Percentiles rank a stretch among this genome's conserved stretches.
These are phyloP conservation scores for Agrilus planipennis DNA, from an alignment of 1,140 invertebrate genomes.

Conservation along the genomic window DNA sequence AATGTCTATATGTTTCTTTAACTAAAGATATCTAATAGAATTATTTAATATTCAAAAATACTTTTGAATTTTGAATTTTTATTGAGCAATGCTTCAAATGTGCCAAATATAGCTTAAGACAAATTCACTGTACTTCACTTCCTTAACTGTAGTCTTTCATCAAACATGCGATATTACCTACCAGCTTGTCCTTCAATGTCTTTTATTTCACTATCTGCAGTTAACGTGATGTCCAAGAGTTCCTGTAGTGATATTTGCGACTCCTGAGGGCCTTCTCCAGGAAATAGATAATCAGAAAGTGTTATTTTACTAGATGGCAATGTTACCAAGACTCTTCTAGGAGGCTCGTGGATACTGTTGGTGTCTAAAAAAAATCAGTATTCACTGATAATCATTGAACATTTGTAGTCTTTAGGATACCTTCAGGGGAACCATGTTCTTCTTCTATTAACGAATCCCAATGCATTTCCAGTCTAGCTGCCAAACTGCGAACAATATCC, in stretches of 20 bases:
- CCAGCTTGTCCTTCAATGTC: constrained; percentile 53
- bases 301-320: constrained; percentile 51
- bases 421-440: constrained; percentile 24
- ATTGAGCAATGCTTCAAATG: neutral
- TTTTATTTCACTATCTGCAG: constrained; percentile 49
- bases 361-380: constrained; percentile 37
- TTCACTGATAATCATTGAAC: neutral
- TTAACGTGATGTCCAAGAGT: constrained; percentile 56
- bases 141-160: neutral
- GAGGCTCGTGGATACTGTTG: constrained; percentile 65
- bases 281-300: constrained; percentile 74
- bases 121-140: constrained; percentile 1
- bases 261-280: constrained; percentile 65
- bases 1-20: too few relatives aligned
- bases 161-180: constrained; percentile 9
- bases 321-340: constrained; percentile 59
- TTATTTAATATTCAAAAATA: too few relatives aligned
- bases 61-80: neutral
- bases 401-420: constrained; percentile 8
- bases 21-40: too few relatives aligned
- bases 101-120: constrained; percentile 3
- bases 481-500: constrained; percentile 65
- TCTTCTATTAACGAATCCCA: constrained; percentile 77
- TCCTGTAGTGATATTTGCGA: constrained; percentile 60
- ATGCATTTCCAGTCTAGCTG: constrained; percentile 68